Conservation (phyloP, 2,888 invertebrate species). For the Pollenia angustigena region DNA sequence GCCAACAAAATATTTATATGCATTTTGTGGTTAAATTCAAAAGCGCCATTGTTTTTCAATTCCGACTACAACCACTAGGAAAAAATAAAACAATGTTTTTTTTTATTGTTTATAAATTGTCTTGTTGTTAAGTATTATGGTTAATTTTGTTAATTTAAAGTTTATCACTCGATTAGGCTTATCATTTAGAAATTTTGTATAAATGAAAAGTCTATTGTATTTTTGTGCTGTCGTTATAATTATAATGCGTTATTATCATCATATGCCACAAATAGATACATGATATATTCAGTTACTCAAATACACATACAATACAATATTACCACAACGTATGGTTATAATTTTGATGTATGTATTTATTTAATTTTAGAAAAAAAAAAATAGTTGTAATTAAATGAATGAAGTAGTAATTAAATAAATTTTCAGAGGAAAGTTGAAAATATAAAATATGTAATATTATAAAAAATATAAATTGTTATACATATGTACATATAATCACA, state of each 20-base stretch:
- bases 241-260: conserved; percentile 8
- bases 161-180: conserved; percentile 45
- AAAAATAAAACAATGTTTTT: neutral
- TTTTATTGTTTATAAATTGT: neutral
- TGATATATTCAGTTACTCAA: neutral
- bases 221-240: conserved; percentile 2
- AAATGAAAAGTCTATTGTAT: neutral
- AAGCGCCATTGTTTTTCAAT: neutral
- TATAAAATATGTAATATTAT: too few species aligned
- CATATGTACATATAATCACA: too few species aligned
- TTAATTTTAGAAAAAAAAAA: too few species aligned
- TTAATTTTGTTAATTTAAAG: conserved; percentile 45
- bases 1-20: neutral
- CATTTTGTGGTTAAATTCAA: conserved; percentile 19
- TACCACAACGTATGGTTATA: neutral
- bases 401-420: too few species aligned
- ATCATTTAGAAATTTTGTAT: conserved; percentile 2
- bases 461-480: too few species aligned
- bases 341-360: neutral
- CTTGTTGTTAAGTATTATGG: conserved; percentile 10
- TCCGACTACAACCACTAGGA: neutral
- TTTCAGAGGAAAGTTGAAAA: too few species aligned
- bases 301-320: neutral
- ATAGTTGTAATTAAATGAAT: too few species aligned
- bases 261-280: neutral